Evolutionary conservation across 2,113 vertebrate genomes (phyloP).

Genomic region (Syngnathoides biaculeatus): DNA sequence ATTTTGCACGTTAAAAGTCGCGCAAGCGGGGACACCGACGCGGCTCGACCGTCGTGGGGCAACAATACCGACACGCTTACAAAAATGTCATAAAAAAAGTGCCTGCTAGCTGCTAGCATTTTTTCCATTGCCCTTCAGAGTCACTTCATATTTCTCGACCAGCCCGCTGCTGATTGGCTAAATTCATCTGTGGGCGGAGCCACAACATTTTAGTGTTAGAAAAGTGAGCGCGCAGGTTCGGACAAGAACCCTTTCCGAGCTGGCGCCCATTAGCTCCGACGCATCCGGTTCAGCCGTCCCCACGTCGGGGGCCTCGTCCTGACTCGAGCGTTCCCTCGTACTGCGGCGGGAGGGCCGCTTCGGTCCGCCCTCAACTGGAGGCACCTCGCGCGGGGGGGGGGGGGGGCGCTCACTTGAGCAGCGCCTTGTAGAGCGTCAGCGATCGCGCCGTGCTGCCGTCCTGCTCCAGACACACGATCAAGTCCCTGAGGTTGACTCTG

Average conservation of each 20-base stretch:
- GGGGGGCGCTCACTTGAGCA: slow-evolving; percentile 58
- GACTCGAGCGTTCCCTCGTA: too few species aligned
- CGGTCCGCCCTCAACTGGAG: not conserved
- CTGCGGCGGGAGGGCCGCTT: not conserved
- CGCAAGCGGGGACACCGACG: not conserved
- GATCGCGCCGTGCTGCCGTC: slow-evolving; percentile 74
- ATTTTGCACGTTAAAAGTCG: slow-evolving; percentile 11
- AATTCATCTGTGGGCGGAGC: not conserved
- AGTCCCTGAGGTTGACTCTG: slow-evolving; percentile 84
- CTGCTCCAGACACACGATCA: slow-evolving; percentile 84
- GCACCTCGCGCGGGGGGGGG: not conserved
- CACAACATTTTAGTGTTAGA: not conserved
- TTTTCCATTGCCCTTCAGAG: not conserved
- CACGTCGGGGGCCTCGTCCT: too few species aligned
- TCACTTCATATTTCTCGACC: not conserved
- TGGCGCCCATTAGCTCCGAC: not conserved
- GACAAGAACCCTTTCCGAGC: not conserved
- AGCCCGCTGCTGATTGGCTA: not conserved
- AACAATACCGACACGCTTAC: not conserved
- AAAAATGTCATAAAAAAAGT: not conserved
- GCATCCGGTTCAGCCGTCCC: too few species aligned
- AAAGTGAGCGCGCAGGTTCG: not conserved
- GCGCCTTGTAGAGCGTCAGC: slow-evolving; percentile 78
- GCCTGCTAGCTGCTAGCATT: not conserved
- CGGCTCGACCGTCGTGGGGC: not conserved